Evolutionary conservation across 1,140 invertebrate genomes (phyloP).

Genomic region (Bemisia tabaci): DNA sequence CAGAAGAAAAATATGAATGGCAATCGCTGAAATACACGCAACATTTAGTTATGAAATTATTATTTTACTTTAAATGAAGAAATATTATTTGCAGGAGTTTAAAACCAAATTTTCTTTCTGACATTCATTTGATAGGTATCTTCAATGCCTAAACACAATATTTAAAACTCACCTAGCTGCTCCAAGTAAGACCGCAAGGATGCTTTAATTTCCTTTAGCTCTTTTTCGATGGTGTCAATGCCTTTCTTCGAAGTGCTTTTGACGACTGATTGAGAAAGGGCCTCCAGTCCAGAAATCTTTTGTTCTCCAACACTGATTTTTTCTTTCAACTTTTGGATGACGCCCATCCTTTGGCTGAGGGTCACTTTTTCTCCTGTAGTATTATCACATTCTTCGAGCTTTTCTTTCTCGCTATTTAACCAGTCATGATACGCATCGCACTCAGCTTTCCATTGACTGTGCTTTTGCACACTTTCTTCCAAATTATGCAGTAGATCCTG

Average conservation of each 20-base stretch:
- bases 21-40: too few relatives aligned
- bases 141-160: too few relatives aligned
- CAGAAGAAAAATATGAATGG: too few relatives aligned
- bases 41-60: too few relatives aligned
- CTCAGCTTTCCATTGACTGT: conserved; percentile 58
- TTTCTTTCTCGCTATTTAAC: conserved; percentile 58
- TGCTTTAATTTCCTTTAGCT: conserved; percentile 52
- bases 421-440: conserved; percentile 64
- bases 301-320: conserved; percentile 55
- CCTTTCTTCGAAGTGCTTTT: conserved; percentile 69
- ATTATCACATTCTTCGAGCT: conserved; percentile 60
- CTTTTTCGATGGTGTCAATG: conserved; percentile 52
- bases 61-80: neutral
- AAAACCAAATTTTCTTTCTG: too few relatives aligned
- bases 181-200: conserved; percentile 47
- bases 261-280: conserved; percentile 50
- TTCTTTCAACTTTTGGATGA: conserved; percentile 30
- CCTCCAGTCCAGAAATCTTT: conserved; percentile 51
- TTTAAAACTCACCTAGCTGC: conserved; percentile 44
- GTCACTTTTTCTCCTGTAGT: conserved; percentile 66
- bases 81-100: too few relatives aligned
- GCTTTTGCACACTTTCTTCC: conserved; percentile 72
- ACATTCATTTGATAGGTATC: too few relatives aligned
- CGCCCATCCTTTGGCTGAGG: conserved; percentile 55
- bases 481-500: conserved; percentile 63